Base-by-base conservation (phyloP, 2,113 vertebrate genomes). In the Indri indri region DNA sequence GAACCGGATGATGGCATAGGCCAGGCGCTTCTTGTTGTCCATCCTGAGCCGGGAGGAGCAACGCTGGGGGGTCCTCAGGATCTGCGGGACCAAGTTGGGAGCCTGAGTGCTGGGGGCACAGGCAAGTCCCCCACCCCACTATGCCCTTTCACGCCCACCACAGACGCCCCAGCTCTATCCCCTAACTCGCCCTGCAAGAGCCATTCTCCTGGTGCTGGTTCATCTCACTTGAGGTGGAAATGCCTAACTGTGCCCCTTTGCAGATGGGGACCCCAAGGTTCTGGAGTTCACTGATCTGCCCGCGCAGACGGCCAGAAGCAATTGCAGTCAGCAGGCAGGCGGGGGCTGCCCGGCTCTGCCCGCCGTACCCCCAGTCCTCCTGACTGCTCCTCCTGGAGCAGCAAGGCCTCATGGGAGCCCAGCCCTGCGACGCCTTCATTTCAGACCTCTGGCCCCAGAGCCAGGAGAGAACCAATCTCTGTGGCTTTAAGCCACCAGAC, bases 1-100 rank as follows among this genome's bases (percentile, higher is more conserved):
- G 97, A 99, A 99, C 94, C 99, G 99, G 98, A 99, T 99, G 98
- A 99, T 99, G 98, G 99, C 99, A 34, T 98, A 99, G 54, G 99
- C 99, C 4, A 99, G 99, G 61, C 99, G 99, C 97, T 99, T 99
- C 97, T 99, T 99, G 98, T 99, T 99, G 34, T 99, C 99, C 99
- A 99, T 99, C 65, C 91, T 83, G 66, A 37, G 76, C 40, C 3
- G 8, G 42, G 0, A 71, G 54, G 13, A 68, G 71, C 37, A 7
- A 32, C 0, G 1, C 61, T 63, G 34, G 1, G 65, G 25, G 79
- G 30, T 34, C 20, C 54, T 61, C 86, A n/a, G 47, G 93, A 92
- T 88, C 96, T 98, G 91, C 0, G 5, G 63, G 89, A 12, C 68
- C 81, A 5, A 16, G 30, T 2, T 3, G 10, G 85, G 13, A n/a